Evolutionary conservation across 1,140 invertebrate species (phyloP), one percentile per base, ranked within the genome.

Genomic region (Drosophila auraria): DNA sequence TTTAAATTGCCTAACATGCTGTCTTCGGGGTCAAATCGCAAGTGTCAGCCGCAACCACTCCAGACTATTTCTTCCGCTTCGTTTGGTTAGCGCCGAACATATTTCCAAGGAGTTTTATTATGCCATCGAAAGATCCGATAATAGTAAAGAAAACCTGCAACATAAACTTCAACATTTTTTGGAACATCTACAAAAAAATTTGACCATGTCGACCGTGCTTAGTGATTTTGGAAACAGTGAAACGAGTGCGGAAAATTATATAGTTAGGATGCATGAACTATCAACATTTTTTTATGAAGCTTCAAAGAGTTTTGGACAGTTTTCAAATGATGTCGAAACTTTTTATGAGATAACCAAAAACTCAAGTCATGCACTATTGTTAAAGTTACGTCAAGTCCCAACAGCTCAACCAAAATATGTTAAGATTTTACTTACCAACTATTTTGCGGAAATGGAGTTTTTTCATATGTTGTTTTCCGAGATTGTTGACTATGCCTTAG

Each of bases 401-500:
- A 58, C 86, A 23, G 64, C 70, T 5, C 82, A 90, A 53, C 76
- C 84, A 1, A 79, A 64, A 15, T 9, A 50, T 2, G 73, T 84
- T 2, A 92, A 92, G 63, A 27, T 73, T 7, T 61, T 71, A 11
- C 51, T 92, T 47, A 91, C 91, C 1, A 84, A 82, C 50, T 92
- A 92, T 61, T 92, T 91, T 78, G 40, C 80, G 1, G 91, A 92
- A 82, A 92, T 92, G 87, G 91, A 92, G 51, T 91, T 82, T 54
- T 91, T 92, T 59, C 77, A 92, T 20, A 72, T 91, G 5, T 70
- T 87, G 49, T 84, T 92, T 51, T 84, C 82, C 0, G 91, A 91
- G 65, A 74, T 90, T 38, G 42, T 92, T 2, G 83, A 92, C 51
- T 80, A 92, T 50, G 80, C 80, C 25, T 27, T 92, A 1, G 91